Base-by-base conservation (phyloP, 2,888 invertebrate species). In the Pammene fasciana region DNA sequence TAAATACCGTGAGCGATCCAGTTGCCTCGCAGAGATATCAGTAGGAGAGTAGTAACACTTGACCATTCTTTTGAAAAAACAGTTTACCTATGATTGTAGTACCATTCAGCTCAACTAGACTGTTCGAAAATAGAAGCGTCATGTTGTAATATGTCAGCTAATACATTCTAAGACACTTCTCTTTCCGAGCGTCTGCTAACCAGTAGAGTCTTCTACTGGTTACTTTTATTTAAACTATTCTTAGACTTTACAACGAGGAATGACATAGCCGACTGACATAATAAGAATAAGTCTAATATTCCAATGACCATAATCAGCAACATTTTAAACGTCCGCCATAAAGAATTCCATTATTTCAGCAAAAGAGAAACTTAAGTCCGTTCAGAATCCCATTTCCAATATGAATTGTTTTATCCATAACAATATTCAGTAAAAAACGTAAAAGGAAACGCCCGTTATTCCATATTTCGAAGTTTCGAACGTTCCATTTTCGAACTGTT, bases 401-500 rank as follows among this genome's bases (percentile, higher is more conserved):
- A 67, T 61, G 65, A 67, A 71, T 73, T 76, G 73, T 76, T 78
- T 78, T 76, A 75, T 76, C 76, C 77, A 76, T 75, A 74, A 74
- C 72, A 75, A 74, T 75, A 72, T 75, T 70, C 70, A 74, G 73
- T 75, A 72, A 76, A 77, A 75, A 74, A 73, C 70, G 71, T 68
- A 77, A 79, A 78, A 76, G 75, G 76, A 75, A 77, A 73, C 76
- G 68, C 73, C 85, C 85, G 85, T 87, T 85, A 87, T 83, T 85
- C 83, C 85, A 84, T 83, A 86, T 82, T 84, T 85, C 79, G 77
- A 79, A 79, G 75, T 80, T 78, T 77, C 76, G 79, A 84, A 79
- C 82, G 80, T 85, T 87, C 87, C 86, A 85, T 87, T 86, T 88
- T 86, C 74, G 84, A 85, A 87, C 84, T 77, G 86, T 88, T 90